phyloP scores from a whole-genome alignment of 2,888 invertebrate species.

The Agonopterix arenella region DNA sequence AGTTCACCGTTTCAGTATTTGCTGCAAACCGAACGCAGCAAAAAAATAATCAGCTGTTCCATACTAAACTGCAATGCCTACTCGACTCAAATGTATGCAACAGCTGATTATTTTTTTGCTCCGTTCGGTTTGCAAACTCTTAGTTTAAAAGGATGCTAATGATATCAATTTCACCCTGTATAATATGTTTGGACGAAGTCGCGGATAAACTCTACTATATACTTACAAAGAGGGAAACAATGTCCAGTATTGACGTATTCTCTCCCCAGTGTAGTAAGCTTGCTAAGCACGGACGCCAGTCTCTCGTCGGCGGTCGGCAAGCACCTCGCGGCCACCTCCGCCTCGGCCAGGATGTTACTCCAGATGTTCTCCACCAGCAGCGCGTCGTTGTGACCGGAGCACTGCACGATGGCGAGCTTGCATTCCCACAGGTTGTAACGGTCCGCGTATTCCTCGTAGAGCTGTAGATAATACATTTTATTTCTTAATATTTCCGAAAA shows the following conservation, averaged over 20 bases:
- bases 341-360: conserved; percentile 87
- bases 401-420: conserved; percentile 95
- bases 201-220: too few species aligned
- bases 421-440: conserved; percentile 94
- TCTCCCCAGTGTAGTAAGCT: conserved; percentile 85
- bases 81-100: too few species aligned
- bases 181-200: too few species aligned
- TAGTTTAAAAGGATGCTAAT: too few species aligned
- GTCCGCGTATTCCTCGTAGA: conserved; percentile 95
- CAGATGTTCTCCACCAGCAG: conserved; percentile 93
- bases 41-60: too few species aligned
- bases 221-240: conserved; percentile 91
- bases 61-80: too few species aligned
- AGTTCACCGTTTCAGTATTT: too few species aligned
- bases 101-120: too few species aligned
- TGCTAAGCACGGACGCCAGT: conserved; percentile 83
- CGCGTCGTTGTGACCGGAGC: conserved; percentile 94
- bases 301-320: conserved; percentile 72
- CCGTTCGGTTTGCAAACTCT: too few species aligned
- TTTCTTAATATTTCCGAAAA: too few species aligned
- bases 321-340: conserved; percentile 63
- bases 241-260: conserved; percentile 88
- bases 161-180: too few species aligned
- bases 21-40: too few species aligned
- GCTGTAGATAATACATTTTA: conserved; percentile 44